Base-by-base conservation (phyloP, 2,113 vertebrate genomes). In the Coturnix japonica region DNA sequence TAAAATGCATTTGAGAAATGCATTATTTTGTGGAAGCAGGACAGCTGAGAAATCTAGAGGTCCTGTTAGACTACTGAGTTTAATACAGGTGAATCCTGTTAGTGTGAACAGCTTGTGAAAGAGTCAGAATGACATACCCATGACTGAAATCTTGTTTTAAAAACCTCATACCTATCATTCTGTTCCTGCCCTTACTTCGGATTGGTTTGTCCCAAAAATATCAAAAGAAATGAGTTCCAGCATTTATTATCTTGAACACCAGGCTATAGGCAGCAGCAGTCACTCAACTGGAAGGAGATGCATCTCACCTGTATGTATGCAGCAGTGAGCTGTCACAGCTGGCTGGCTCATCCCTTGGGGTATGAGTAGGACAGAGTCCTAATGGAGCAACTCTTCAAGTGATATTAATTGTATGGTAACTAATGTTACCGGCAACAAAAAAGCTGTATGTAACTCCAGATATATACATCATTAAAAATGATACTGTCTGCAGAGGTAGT, bases 371-470 rank as follows among this genome's bases (percentile, higher is more conserved):
- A 76, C 19, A 3, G 12, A 60, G 26, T 44, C 33, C 37, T 81
- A 82, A 89, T 2, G 69, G 46, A 65, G 46, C 47, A 33, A 44
- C 22, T 65, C n/a, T 73, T 79, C 20, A 35, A 75, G 64, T 63
- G 77, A 84, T 82, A 70, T 91, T 77, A 87, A 80, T 37, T 46
- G 74, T 77, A 47, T 28, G 30, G 30, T 54, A 66, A 71, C 77
- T 87, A 56, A 57, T 82, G 72, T 87, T 64, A 49, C 23, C 69
- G 49, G 56, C 60, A 69, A 39, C 20, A 63, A 26, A 90, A 41
- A 69, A 19, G 18, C 66, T 77, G 79, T 31, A 17, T 6, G 13
- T 26, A 47, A 5, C 49, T 88, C 20, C 37, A n/a, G 31, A 56
- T 6, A 1, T 35, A 64, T 8, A n/a, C 10, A 11, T 16, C 53